These are phyloP conservation scores for Lasioglossum pauxillum DNA, from an alignment of 2,888 invertebrate genomes.

Conservation along the genomic window DNA sequence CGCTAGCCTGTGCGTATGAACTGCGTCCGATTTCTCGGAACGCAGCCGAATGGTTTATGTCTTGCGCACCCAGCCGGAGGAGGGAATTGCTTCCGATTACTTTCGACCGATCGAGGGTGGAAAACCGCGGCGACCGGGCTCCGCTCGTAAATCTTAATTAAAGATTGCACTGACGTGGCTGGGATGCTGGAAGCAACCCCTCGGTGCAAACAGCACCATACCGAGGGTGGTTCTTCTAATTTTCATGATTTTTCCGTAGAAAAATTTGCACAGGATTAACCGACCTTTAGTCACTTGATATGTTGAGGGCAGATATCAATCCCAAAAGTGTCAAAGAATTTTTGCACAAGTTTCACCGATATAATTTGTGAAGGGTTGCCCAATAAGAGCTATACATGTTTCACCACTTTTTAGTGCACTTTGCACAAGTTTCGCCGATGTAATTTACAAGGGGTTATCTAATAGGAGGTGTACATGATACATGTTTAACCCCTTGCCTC, in stretches of 20 bases:
- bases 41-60: conserved; percentile 63
- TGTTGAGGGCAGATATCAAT: too few species aligned
- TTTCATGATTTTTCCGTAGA: not conserved
- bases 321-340: too few species aligned
- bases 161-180: conserved; percentile 27
- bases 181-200: not conserved
- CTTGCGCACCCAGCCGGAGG: conserved; percentile 25
- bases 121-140: conserved; percentile 1
- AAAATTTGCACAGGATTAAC: not conserved
- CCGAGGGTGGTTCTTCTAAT: not conserved
- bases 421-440: too few species aligned
- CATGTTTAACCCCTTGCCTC: not conserved
- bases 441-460: too few species aligned
- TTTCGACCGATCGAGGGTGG: conserved; percentile 37
- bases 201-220: not conserved
- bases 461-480: too few species aligned
- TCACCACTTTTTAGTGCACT: too few species aligned
- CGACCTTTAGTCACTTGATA: not conserved
- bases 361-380: too few species aligned
- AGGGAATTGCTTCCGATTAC: conserved; percentile 56
- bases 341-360: too few species aligned
- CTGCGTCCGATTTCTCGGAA: conserved; percentile 42
- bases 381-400: too few species aligned
- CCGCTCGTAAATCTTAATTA: conserved; percentile 65
- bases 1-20: conserved; percentile 15